A percentile compares a stretch with the other conserved stretches of the same genome.
Evolutionary conservation across 2,797 vertebrate genomes (phyloP).

Genomic region (Cynodonichthys magdalenae): DNA sequence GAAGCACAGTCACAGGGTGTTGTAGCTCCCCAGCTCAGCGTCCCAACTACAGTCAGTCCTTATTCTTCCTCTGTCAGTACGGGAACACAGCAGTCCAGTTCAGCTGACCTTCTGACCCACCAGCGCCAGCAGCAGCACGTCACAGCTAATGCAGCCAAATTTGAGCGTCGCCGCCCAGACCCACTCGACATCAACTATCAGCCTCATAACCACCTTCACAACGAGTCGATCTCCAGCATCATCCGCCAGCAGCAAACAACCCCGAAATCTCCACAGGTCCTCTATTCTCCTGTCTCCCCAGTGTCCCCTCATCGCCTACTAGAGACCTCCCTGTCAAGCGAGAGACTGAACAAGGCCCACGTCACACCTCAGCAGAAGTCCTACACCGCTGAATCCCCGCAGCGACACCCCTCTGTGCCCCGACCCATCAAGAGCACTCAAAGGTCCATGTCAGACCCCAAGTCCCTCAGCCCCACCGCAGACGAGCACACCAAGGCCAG

Average conservation of each 20-base stretch:
- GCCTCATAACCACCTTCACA: conserved; percentile 88
- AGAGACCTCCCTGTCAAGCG: conserved; percentile 92
- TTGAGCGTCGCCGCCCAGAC: conserved; percentile 93
- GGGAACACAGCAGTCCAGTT: conserved; percentile 86
- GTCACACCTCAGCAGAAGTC: conserved; percentile 97
- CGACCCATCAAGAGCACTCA: conserved; percentile 97
- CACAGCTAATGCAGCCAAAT: conserved; percentile 84
- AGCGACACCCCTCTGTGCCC: conserved; percentile 92
- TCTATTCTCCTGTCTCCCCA: conserved; percentile 97
- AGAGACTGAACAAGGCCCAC: conserved; percentile 96
- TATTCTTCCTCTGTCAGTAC: conserved; percentile 82
- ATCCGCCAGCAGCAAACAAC: conserved; percentile 86
- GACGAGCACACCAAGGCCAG: conserved; percentile 94
- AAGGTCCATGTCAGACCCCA: conserved; percentile 97
- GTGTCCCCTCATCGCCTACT: conserved; percentile 94
- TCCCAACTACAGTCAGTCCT: conserved; percentile 90
- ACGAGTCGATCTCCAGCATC: conserved; percentile 92
- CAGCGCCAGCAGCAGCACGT: conserved; percentile 82
- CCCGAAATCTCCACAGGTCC: conserved; percentile 95
- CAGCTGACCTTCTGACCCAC: conserved; percentile 83
- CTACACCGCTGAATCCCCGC: conserved; percentile 88
- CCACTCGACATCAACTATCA: conserved; percentile 97
- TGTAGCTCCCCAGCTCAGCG: conserved; percentile 90
- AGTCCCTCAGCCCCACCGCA: conserved; percentile 95
- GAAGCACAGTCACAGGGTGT: conserved; percentile 90